Conservation (phyloP, 2,113 vertebrate genomes). For the Mohoua ochrocephala region DNA sequence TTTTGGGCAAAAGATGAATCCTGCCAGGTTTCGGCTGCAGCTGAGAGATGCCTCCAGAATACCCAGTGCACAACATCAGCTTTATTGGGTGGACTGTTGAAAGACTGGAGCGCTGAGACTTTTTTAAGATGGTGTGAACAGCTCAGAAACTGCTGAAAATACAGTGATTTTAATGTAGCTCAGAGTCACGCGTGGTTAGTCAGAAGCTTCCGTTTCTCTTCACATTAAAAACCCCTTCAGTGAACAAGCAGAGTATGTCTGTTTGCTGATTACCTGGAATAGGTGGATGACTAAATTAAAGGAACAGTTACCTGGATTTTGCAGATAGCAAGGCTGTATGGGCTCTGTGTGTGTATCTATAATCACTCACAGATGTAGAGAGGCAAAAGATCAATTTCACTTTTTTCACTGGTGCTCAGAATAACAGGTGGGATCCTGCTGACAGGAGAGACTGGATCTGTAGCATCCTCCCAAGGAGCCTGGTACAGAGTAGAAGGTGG, state of each 20-base stretch:
- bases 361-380: neutral
- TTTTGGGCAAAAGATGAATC: neutral
- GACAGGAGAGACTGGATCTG: neutral
- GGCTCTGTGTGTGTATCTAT: neutral
- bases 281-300: neutral
- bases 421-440: neutral
- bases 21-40: neutral
- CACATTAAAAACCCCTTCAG: conserved; percentile 4
- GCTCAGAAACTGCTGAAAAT: neutral
- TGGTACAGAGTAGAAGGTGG: neutral
- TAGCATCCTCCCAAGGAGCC: neutral
- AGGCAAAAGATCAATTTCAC: neutral
- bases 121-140: neutral
- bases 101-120: neutral
- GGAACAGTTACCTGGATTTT: neutral
- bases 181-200: neutral
- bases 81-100: neutral
- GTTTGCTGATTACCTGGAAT: neutral
- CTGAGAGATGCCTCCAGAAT: neutral
- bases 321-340: neutral
- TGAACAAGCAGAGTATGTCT: neutral
- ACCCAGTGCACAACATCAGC: neutral
- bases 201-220: neutral
- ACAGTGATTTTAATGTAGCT: neutral
- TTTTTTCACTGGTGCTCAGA: neutral